A percentile compares a stretch with the other conserved stretches of the same genome.
Evolutionary conservation across 2,888 invertebrate genomes (phyloP).

Genomic region (Alviniconcha strummeri): DNA sequence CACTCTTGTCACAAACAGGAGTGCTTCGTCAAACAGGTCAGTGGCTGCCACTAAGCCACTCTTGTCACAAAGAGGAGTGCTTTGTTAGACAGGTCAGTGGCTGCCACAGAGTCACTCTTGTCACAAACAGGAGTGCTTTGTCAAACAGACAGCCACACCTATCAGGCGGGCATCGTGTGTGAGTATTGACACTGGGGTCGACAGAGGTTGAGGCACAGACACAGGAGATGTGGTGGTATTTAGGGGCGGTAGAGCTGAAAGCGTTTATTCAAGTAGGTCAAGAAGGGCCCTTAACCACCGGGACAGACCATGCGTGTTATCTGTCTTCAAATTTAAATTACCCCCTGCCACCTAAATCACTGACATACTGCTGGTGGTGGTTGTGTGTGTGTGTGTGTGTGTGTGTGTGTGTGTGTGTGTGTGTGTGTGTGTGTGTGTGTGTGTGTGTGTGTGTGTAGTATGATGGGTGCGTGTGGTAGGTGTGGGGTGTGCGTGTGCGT

Average conservation of each 20-base stretch:
- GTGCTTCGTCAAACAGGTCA: slow-evolving; percentile 35
- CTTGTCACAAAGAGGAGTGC: slow-evolving; percentile 48
- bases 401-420: neutral
- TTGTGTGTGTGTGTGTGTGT: neutral
- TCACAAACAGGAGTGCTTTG: neutral
- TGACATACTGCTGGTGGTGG: neutral
- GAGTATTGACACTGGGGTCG: too few species aligned
- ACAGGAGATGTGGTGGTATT: too few species aligned
- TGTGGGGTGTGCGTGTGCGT: neutral
- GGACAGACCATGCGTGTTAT: neutral
- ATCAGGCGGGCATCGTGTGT: neutral
- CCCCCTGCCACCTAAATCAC: too few species aligned
- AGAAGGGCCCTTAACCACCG: neutral
- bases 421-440: neutral
- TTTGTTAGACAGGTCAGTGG: slow-evolving; percentile 58
- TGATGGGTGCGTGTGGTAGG: neutral
- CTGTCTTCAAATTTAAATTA: neutral
- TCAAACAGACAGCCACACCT: too few species aligned
- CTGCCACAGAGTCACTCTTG: neutral
- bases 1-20: neutral
- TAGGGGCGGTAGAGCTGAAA: too few species aligned
- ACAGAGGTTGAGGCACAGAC: too few species aligned
- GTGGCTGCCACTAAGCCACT: neutral
- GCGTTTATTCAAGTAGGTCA: neutral
- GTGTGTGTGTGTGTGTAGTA: neutral